phyloP scores from a whole-genome alignment of 2,888 invertebrate genomes.

The Acanthosoma haemorrhoidale region DNA sequence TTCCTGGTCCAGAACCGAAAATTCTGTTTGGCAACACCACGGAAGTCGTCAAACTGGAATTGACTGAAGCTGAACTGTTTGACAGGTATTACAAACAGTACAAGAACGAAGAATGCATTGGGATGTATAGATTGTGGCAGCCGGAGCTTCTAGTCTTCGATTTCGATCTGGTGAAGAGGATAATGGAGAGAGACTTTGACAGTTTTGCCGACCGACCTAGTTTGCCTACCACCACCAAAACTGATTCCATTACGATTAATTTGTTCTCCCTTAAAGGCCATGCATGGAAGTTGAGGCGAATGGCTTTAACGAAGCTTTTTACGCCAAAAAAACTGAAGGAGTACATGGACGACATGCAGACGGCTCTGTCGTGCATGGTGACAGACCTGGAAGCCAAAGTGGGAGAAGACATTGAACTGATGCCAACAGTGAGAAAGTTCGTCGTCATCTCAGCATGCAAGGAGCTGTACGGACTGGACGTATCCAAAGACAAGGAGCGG shows the following conservation, averaged over 20 bases:
- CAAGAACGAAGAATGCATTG: background rate
- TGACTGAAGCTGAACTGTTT: background rate
- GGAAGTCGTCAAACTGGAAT: background rate
- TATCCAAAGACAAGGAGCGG: too few species aligned
- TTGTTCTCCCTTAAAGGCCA: background rate
- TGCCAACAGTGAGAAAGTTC: too few species aligned
- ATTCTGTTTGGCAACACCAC: background rate
- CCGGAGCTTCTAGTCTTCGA: background rate
- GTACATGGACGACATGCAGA: too few species aligned
- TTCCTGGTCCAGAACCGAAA: background rate
- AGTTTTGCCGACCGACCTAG: slow-evolving; percentile 4
- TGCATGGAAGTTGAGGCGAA: background rate
- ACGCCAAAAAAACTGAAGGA: slow-evolving; percentile 12
- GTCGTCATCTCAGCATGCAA: too few species aligned
- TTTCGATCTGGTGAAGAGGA: background rate
- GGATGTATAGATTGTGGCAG: background rate
- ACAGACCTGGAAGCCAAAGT: too few species aligned
- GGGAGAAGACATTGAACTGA: too few species aligned
- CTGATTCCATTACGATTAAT: background rate
- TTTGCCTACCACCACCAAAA: background rate
- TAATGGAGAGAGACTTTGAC: background rate
- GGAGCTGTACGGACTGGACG: too few species aligned
- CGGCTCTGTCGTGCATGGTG: too few species aligned
- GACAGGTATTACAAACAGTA: background rate
- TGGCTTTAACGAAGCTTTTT: background rate